A percentile compares a stretch with the other conserved stretches of the same genome.
Evolutionary conservation across 2,113 vertebrate species (phyloP).

Genomic region (Muscicapa adusta): DNA sequence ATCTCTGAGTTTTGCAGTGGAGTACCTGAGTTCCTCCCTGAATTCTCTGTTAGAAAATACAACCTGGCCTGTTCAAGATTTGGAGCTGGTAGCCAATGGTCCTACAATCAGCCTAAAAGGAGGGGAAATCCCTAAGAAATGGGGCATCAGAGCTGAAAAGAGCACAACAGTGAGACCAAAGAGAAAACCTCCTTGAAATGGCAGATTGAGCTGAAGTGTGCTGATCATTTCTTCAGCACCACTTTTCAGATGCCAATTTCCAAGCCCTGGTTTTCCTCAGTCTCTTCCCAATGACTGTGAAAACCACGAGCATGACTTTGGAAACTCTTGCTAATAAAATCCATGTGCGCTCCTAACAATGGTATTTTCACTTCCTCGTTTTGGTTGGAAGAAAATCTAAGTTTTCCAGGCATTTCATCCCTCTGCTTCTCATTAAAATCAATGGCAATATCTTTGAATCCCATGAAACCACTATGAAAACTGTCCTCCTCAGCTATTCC

Average conservation of each 20-base stretch:
- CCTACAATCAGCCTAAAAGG: neutral
- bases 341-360: fast-evolving
- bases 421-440: neutral
- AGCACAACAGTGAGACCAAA: neutral
- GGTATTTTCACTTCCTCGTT: neutral
- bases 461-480: neutral
- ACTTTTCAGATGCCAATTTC: neutral
- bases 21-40: neutral
- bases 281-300: neutral
- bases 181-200: neutral
- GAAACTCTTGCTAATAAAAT: neutral
- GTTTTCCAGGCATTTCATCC: neutral
- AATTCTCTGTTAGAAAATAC: neutral
- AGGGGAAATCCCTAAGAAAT: neutral
- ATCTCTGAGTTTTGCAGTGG: neutral
- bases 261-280: neutral
- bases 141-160: neutral
- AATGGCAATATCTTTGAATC: neutral
- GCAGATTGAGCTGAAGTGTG: neutral
- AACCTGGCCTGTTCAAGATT: neutral
- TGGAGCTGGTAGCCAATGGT: neutral
- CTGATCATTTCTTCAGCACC: neutral
- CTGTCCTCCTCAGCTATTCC: neutral
- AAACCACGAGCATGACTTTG: neutral
- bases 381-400: neutral